phyloP scores from a whole-genome alignment of 2,113 vertebrate species.

The Nothoprocta pentlandii region DNA sequence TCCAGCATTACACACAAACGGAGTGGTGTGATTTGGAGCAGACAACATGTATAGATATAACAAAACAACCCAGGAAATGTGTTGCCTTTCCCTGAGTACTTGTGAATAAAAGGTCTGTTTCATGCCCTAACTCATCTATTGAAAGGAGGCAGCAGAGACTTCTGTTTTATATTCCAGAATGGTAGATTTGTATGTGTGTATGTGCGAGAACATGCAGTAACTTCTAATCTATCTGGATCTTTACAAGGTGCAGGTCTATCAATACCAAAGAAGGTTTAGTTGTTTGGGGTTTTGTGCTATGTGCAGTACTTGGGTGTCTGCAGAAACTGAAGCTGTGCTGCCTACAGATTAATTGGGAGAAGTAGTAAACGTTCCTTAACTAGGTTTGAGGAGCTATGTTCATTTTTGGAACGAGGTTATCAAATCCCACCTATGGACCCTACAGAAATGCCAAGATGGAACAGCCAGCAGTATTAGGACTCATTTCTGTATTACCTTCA shows the following conservation, averaged over 20 bases:
- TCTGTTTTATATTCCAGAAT: not conserved
- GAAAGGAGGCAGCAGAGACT: not conserved
- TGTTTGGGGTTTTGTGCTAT: not conserved
- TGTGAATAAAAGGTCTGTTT: not conserved
- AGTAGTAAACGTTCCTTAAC: not conserved
- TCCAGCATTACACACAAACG: not conserved
- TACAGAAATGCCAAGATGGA: not conserved
- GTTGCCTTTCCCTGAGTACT: not conserved
- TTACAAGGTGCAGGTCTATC: not conserved
- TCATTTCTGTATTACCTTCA: not conserved
- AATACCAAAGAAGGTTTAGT: not conserved
- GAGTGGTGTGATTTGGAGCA: not conserved
- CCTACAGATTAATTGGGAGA: not conserved
- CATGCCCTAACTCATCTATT: not conserved
- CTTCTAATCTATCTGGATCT: not conserved
- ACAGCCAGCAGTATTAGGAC: not conserved
- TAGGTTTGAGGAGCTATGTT: not conserved
- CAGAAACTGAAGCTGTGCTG: not conserved
- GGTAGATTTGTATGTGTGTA: not conserved
- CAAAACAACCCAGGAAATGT: not conserved
- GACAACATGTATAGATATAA: not conserved
- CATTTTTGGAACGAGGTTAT: not conserved
- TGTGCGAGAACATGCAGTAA: not conserved
- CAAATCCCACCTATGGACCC: not conserved
- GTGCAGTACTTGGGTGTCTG: accelerated